Percentiles rank a stretch among this genome's conserved stretches.
Evolutionary conservation across 2,888 invertebrate species (phyloP).

Genomic region (Athalia circularis): DNA sequence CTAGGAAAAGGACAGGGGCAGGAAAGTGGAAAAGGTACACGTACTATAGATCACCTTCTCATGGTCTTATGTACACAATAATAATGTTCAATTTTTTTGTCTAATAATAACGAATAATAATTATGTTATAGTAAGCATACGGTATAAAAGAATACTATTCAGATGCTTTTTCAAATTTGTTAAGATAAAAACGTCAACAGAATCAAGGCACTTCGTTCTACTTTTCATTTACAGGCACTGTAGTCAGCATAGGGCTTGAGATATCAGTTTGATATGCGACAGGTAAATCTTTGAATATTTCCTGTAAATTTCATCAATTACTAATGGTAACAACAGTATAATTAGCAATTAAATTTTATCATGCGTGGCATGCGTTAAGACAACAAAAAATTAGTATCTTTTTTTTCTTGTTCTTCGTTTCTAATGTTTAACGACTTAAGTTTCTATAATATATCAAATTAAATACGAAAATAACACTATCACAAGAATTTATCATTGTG

Average conservation of each 20-base stretch:
- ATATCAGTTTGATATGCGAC: too few relatives aligned
- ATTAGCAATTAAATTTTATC: conserved; percentile 16
- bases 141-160: conserved; percentile 67
- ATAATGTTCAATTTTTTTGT: conserved; percentile 50
- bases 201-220: conserved; percentile 59
- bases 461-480: not conserved
- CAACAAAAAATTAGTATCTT: not conserved
- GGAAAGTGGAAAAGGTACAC: not conserved
- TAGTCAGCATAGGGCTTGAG: not conserved
- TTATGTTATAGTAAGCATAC: conserved; percentile 51
- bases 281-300: not conserved
- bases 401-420: not conserved
- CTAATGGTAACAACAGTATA: not conserved
- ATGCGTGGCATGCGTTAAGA: too few relatives aligned
- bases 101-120: conserved; percentile 32
- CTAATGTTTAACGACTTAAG: conserved; percentile 16
- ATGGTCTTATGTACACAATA: conserved; percentile 28
- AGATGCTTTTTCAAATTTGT: conserved; percentile 57
- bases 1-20: not conserved
- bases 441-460: conserved; percentile 19
- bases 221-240: conserved; percentile 6
- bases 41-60: conserved; percentile 24
- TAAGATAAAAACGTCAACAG: conserved; percentile 56
- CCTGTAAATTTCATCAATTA: not conserved
- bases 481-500: too few relatives aligned